Base-by-base conservation (phyloP, 2,113 vertebrate genomes). In the Rhinolophus ferrumequinum region DNA sequence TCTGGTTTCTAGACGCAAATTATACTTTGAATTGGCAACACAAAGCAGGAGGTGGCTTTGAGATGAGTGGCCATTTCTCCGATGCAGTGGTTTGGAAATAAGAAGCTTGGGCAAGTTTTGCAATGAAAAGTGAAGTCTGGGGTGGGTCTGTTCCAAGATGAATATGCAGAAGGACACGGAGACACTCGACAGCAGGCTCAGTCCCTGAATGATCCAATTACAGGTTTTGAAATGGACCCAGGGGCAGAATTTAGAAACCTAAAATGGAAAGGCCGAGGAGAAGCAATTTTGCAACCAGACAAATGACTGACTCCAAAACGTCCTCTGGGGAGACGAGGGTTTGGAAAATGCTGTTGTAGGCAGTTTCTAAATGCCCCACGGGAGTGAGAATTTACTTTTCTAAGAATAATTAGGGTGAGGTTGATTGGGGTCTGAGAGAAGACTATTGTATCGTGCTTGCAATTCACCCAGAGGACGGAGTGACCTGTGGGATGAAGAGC, bases 171-270 rank as follows among this genome's bases (percentile, higher is more conserved):
- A 95, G 81, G 64, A 56, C 58, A 6, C 58, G 16, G 54, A 85
- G 70, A 92, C 3, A 50, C 58, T 70, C 14, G 70, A 64, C 41
- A 80, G 44, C 21, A 38, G 44, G 35, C 66, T 92, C 72, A 58
- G 85, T 5, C 69, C 83, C 21, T 56, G 33, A 70, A 88, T n/a
- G 95, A 90, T 97, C 81, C 58, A 85, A 67, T 96, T 90, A 93
- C 72, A 94, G 87, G 64, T 66, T 95, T 95, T 91, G 90, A 97
- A 96, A 95, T 82, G 76, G 58, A 94, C 92, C 58, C 70, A 44
- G 69, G 44, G 88, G 28, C 18, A 96, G 75, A 85, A 96, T 92
- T 97, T 97, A 92, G 87, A 97, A 96, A 89, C 66, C 84, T 89
- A 86, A 88, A 90, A 95, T 67, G 84, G 80, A 88, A 93, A 87